These are phyloP conservation scores for Kobus ellipsiprymnus DNA, from an alignment of 2,113 vertebrate species.

Conservation along the genomic window DNA sequence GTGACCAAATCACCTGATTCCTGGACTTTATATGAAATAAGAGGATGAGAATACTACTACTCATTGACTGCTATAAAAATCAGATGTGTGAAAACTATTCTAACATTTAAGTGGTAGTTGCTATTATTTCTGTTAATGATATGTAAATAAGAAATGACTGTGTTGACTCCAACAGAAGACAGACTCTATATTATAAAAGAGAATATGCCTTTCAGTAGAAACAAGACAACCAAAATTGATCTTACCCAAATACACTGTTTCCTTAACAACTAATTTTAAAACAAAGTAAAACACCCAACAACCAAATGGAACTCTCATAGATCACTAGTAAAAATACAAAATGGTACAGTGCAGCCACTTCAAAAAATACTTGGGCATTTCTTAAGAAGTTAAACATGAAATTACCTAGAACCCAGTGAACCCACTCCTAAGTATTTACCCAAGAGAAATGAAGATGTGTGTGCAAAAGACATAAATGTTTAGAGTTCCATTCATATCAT, in stretches of 20 bases:
- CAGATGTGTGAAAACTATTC: neutral
- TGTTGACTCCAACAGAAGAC: neutral
- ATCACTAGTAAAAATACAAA: neutral
- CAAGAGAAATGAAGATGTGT: neutral
- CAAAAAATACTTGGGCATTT: neutral
- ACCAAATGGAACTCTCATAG: neutral
- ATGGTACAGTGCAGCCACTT: neutral
- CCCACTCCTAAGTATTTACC: neutral
- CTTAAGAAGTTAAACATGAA: neutral
- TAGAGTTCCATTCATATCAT: neutral
- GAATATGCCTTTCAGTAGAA: neutral
- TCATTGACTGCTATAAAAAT: neutral
- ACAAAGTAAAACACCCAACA: neutral
- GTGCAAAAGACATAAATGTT: neutral
- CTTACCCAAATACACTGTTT: neutral
- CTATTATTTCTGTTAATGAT: neutral
- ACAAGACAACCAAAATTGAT: neutral
- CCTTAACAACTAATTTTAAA: neutral
- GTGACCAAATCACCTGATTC: neutral
- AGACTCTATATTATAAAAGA: neutral
- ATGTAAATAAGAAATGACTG: neutral
- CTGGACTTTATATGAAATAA: neutral
- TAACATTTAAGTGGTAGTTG: neutral
- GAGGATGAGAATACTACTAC: neutral
- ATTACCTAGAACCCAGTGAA: neutral